Percentiles rank a stretch among this genome's conserved stretches.
Evolutionary conservation across 2,888 invertebrate species (phyloP).

Genomic region (Diarsia rubi): DNA sequence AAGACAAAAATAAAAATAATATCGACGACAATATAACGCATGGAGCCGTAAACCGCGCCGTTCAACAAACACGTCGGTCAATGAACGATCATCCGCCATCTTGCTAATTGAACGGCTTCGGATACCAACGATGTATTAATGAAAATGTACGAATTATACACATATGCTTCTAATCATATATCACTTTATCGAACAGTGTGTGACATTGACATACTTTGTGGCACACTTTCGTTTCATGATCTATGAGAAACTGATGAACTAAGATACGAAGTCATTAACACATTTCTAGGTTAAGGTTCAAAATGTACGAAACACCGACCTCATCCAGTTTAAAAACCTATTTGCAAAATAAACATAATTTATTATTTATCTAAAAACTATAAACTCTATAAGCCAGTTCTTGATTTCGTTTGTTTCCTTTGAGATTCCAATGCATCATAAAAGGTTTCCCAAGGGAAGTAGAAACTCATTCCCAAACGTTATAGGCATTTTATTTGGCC

Average conservation of each 20-base stretch:
- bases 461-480: slow-evolving; percentile 33
- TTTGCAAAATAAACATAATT: no score
- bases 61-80: slow-evolving; percentile 73
- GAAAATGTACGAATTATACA: slow-evolving; percentile 65
- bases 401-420: slow-evolving; percentile 19
- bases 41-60: slow-evolving; percentile 76
- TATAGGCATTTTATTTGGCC: slow-evolving; percentile 63
- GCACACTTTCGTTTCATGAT: slow-evolving; percentile 11
- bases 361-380: not conserved
- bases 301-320: no score
- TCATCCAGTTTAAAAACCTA: no score
- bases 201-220: slow-evolving; percentile 33
- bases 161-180: slow-evolving; percentile 44
- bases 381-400: not conserved
- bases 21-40: slow-evolving; percentile 78
- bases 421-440: slow-evolving; percentile 20
- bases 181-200: slow-evolving; percentile 20
- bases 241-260: not conserved
- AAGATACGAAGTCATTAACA: not conserved
- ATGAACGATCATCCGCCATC: slow-evolving; percentile 75
- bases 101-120: slow-evolving; percentile 70
- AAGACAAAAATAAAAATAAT: slow-evolving; percentile 73
- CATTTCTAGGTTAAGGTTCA: not conserved
- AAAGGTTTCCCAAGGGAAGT: slow-evolving; percentile 34
- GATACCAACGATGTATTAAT: slow-evolving; percentile 57